Conservation (phyloP, 1,140 invertebrate species). For the Macrobrachium nipponense region DNA sequence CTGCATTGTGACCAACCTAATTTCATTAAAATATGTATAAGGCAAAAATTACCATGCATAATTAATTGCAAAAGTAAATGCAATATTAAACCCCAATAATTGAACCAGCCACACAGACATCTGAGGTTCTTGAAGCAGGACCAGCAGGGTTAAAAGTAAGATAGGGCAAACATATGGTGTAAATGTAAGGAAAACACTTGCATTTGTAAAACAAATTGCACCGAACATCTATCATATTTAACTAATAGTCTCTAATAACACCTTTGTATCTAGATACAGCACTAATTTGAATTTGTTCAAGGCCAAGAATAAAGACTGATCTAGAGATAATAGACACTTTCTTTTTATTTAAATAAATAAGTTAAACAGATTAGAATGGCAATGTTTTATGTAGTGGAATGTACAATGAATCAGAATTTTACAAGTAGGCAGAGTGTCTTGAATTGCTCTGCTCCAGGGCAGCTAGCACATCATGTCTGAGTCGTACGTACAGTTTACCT, state of each 20-base stretch:
- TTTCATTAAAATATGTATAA: too few species aligned
- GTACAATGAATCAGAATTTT: conserved; percentile 48
- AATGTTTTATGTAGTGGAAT: conserved; percentile 53
- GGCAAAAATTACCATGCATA: too few species aligned
- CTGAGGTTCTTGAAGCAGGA: too few species aligned
- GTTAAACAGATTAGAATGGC: conserved; percentile 46
- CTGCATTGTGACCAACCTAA: too few species aligned
- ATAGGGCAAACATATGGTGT: neutral
- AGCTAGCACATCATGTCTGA: conserved; percentile 87
- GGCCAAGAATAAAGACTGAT: conserved; percentile 24
- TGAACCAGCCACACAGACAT: too few species aligned
- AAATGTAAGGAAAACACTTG: conserved; percentile 7
- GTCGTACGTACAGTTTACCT: conserved; percentile 89
- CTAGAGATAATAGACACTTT: conserved; percentile 25
- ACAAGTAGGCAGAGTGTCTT: conserved; percentile 66
- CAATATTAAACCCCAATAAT: too few species aligned
- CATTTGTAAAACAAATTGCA: conserved; percentile 24
- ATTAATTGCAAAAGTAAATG: too few species aligned
- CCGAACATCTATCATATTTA: conserved; percentile 41
- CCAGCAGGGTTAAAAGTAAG: neutral
- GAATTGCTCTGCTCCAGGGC: conserved; percentile 80
- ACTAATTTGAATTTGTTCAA: conserved; percentile 20
- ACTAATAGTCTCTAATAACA: conserved; percentile 26
- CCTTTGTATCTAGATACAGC: conserved; percentile 30
- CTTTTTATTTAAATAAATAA: conserved; percentile 39